Evolutionary conservation across 2,888 invertebrate genomes (phyloP), one percentile per base, ranked within the genome.

Genomic region (Nomada flava): DNA sequence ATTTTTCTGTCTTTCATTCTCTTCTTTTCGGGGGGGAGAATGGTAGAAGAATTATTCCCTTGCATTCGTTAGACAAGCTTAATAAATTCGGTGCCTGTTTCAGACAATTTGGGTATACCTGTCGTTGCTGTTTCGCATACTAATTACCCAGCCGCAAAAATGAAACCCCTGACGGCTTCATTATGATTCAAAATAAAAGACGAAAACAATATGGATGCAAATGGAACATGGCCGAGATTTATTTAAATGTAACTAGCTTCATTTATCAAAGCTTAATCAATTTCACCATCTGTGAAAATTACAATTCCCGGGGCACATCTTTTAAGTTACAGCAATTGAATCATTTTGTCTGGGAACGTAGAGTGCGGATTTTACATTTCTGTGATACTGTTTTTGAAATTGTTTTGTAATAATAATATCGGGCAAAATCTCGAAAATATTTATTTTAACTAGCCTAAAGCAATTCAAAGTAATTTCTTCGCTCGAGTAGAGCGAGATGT

Each of bases 261-360:
- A 23, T 55, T 68, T 55, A 15, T 36, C 20, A 42, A 68, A 67
- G 53, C 20, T 67, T 53, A 67, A 67, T 53, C 53, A 67, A 67
- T 67, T 67, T 15, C 42, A 1, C 2, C 9, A 18, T 18, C 5
- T 15, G 15, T 3, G 42, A 68, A 11, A 13, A 55, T 23, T 10
- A 36, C 15, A n/a, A 68, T 55, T 68, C 23, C 42, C 20, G 36
- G 20, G 20, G 9, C n/a, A 20, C 2, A 10, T 36, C 10, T 36
- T 36, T 53, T 52, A n/a, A 53, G 3, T 15, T 18, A 0, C 23
- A 9, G 0, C 5, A 52, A 9, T 44, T n/a, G 20, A 36, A 18
- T 36, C n/a, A 36, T 53, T 53, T 67, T 2, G 13, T 52, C 36
- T 7, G 20, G 18, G 15, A 2, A 9, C 2, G 9, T 7, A 9